These are phyloP conservation scores for Sinopyrophorus schimmeli DNA, from an alignment of 2,888 invertebrate species.

Conservation along the genomic window DNA sequence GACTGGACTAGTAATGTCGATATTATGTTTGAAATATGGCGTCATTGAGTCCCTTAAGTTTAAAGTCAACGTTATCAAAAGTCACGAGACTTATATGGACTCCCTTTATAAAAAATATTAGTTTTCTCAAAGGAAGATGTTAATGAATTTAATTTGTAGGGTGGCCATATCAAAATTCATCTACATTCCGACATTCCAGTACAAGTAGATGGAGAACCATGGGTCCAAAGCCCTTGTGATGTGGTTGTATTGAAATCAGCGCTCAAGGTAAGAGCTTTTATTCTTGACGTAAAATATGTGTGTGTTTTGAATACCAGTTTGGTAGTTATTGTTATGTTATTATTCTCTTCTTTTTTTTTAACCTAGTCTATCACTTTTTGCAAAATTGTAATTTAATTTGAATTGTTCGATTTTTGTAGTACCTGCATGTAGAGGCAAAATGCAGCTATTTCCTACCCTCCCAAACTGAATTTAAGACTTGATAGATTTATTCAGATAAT, in stretches of 20 bases:
- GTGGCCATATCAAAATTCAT: constrained; percentile 96
- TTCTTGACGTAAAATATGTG: no score
- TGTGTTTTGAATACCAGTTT: no score
- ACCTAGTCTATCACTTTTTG: not conserved
- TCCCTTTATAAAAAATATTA: not conserved
- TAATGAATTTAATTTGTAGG: constrained; percentile 59
- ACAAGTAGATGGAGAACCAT: constrained; percentile 99
- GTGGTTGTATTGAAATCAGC: constrained; percentile 98
- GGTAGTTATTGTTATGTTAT: no score
- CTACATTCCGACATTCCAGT: constrained; percentile 97
- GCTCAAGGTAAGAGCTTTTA: constrained; percentile 79
- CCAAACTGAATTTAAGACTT: no score
- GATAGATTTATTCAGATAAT: no score
- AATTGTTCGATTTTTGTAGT: not conserved
- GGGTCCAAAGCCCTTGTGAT: constrained; percentile 98
- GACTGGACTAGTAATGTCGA: no score
- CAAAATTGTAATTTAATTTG: not conserved
- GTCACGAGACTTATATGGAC: no score
- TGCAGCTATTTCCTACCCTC: constrained; percentile 23
- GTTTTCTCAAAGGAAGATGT: not conserved
- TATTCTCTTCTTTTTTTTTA: no score
- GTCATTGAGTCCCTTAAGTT: no score
- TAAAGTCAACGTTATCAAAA: no score
- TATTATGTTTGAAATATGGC: no score
- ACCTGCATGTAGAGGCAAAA: constrained; percentile 18